These are phyloP conservation scores for Microctenopoma steveboyesi DNA, from an alignment of 2,797 vertebrate genomes.

Conservation along the genomic window DNA sequence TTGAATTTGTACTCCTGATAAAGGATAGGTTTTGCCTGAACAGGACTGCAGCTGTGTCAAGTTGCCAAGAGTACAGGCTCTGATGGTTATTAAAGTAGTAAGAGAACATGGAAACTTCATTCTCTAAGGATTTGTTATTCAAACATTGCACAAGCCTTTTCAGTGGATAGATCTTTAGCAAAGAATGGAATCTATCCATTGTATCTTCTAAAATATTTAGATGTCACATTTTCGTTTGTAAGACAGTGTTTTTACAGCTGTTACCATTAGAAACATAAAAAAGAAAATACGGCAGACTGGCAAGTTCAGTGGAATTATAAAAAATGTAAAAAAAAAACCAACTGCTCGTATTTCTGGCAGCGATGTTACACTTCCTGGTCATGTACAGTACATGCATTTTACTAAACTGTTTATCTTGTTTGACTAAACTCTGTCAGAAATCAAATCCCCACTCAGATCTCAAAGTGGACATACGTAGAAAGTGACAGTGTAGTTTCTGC, in stretches of 20 bases:
- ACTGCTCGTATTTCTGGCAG: conserved; percentile 27
- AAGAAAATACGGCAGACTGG: conserved; percentile 2
- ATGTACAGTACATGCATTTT: conserved; percentile 25
- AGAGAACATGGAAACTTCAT: conserved; percentile 80
- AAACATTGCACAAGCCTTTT: conserved; percentile 61
- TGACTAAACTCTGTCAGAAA: conserved; percentile 12
- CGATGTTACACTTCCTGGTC: conserved; percentile 20
- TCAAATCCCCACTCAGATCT: conserved; percentile 44
- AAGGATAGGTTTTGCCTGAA: conserved; percentile 81
- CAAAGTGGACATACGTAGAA: conserved; percentile 35
- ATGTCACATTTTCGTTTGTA: conserved; percentile 62
- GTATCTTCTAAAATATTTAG: conserved; percentile 74
- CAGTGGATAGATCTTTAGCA: conserved; percentile 71
- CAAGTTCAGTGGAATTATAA: conserved; percentile 35
- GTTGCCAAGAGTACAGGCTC: conserved; percentile 69
- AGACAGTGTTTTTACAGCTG: conserved; percentile 29
- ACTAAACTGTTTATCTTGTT: conserved; percentile 1
- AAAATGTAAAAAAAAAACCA: conserved; percentile 39
- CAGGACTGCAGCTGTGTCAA: conserved; percentile 70
- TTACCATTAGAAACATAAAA: conserved; percentile 24
- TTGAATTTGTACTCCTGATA: conserved; percentile 82
- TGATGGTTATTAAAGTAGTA: conserved; percentile 85
- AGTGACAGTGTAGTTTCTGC: conserved; percentile 57
- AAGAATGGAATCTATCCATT: conserved; percentile 69
- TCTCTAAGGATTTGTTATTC: conserved; percentile 82